A percentile compares a stretch with the other conserved stretches of the same genome.
Conservation (phyloP, 2,888 invertebrate genomes). For the Drosophila kuntzei region DNA sequence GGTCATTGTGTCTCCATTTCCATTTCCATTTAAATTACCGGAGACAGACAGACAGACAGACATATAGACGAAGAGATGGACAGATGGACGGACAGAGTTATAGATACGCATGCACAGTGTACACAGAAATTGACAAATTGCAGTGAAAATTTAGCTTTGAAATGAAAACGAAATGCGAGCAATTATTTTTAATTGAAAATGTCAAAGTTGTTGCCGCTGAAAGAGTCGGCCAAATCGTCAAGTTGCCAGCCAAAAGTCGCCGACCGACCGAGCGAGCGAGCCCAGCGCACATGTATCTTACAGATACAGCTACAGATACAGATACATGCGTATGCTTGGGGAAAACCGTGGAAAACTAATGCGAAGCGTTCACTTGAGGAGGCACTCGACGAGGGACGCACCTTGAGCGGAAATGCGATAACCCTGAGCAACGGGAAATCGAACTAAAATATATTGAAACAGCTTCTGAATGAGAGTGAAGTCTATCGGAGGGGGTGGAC, state of each 20-base stretch:
- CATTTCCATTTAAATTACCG: slow-evolving; percentile 26
- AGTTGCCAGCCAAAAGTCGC: slow-evolving; percentile 43
- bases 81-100: slow-evolving; percentile 14
- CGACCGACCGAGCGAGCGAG: slow-evolving; percentile 9
- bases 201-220: slow-evolving; percentile 72
- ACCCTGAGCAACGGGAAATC: slow-evolving; percentile 72
- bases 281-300: slow-evolving; percentile 21
- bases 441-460: slow-evolving; percentile 41
- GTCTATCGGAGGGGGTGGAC: not conserved
- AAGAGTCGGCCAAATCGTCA: slow-evolving; percentile 62
- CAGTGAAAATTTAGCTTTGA: slow-evolving; percentile 66
- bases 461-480: not conserved
- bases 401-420: slow-evolving; percentile 79
- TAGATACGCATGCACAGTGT: slow-evolving; percentile 42
- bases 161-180: slow-evolving; percentile 77
- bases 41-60: slow-evolving; percentile 2
- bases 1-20: slow-evolving; percentile 48
- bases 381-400: slow-evolving; percentile 55
- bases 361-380: slow-evolving; percentile 58
- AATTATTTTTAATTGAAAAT: slow-evolving; percentile 82
- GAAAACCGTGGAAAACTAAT: slow-evolving; percentile 60
- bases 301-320: slow-evolving; percentile 26
- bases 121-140: slow-evolving; percentile 73
- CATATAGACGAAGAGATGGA: slow-evolving; percentile 14
- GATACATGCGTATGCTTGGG: slow-evolving; percentile 25